Base-by-base conservation (phyloP, 2,888 invertebrate genomes). In the Ectemnius lituratus region DNA sequence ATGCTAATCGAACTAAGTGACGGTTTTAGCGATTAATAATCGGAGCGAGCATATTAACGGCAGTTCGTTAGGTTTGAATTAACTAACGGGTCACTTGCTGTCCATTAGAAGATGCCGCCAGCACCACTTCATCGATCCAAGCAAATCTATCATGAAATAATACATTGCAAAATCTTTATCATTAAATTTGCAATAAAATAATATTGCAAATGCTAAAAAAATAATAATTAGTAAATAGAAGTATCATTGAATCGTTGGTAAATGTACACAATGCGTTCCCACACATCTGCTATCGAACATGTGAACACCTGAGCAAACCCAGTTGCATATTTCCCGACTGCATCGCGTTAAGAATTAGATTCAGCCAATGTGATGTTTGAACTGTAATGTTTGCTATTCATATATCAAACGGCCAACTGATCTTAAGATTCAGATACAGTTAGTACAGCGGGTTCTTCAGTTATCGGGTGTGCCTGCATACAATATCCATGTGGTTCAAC, bases 1-100 rank as follows among this genome's bases (percentile, higher is more conserved):
- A 67, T 71, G 86, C 86, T 88, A 87, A 87, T 74, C 77, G 62
- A 64, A 78, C 84, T 86, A 87, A 87, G 67, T 70, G 73, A 71
- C 57, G 67, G 58, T 78, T 75, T 83, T 81, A 75, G 77, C 77
- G 75, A 69, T 74, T 68, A 77, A 77, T 88, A 88, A 88, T 85
- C 70, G 81, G 78, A 79, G 69, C 69, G 65, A 68, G 74, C 70
- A 67, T 56, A 86, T 89, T 89, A 89, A 82, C 84, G 73, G 72
- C 81, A 37, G 1, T n/a, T 59, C 52, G 68, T 68, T 62, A 62
- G 60, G 65, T 67, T 61, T 66, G 62, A 28, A 75, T 76, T 66
- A 70, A 70, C 66, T 37, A 37, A 37, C 52, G 62, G 27, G 46
- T 60, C 23, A 65, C 27, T 49, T 28, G 23, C 57, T 13, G 27